phyloP scores from a whole-genome alignment of 2,113 vertebrate genomes.

The Smithornis capensis region DNA sequence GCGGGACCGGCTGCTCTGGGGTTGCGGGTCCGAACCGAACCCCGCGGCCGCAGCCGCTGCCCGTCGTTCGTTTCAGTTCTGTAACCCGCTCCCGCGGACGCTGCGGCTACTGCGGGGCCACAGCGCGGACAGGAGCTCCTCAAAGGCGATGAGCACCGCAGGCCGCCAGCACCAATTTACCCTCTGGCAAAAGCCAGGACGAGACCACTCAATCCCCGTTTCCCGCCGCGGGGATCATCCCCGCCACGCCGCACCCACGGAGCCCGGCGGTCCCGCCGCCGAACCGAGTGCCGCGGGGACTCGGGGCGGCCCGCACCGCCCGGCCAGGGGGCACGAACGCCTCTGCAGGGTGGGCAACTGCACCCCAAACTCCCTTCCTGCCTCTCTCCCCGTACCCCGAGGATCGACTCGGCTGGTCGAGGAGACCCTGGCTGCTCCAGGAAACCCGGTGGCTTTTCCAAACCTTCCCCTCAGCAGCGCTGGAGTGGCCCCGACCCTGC shows the following conservation, averaged over 20 bases:
- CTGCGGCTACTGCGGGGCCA: not conserved
- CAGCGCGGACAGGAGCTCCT: not conserved
- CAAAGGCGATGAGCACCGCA: not conserved
- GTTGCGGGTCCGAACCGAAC: not conserved
- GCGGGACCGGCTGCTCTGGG: not conserved
- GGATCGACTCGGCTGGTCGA: not conserved
- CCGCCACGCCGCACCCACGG: not conserved
- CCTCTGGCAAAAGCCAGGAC: not conserved
- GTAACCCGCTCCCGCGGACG: not conserved
- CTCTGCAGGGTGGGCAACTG: not conserved
- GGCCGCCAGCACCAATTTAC: rapidly evolving
- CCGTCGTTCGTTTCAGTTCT: not conserved
- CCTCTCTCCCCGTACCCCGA: not conserved
- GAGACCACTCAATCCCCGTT: not conserved
- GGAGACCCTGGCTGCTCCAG: not conserved
- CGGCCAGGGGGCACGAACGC: not conserved
- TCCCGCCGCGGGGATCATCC: not conserved
- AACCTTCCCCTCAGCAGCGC: not conserved
- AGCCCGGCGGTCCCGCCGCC: not conserved
- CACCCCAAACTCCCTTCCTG: not conserved
- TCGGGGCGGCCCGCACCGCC: not conserved
- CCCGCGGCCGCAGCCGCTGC: not conserved
- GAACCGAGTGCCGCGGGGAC: not conserved
- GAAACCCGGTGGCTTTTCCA: not conserved
- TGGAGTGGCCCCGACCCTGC: not conserved